phyloP scores from a whole-genome alignment of 2,888 invertebrate species.

The Anoncus sp. region DNA sequence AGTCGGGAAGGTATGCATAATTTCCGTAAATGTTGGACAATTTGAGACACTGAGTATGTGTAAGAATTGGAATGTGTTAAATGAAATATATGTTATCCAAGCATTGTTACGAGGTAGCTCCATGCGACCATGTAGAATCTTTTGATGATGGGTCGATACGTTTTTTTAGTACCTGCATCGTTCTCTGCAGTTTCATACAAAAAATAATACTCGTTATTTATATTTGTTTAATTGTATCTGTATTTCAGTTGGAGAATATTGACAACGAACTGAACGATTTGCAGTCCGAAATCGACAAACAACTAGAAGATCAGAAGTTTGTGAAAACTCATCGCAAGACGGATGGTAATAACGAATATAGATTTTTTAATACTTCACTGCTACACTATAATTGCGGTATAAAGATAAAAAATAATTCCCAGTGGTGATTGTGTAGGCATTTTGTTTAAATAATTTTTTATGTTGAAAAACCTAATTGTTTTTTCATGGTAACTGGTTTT shows the following conservation, averaged over 20 bases:
- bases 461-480: not conserved
- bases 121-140: too few species aligned
- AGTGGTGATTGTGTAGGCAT: not conserved
- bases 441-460: not conserved
- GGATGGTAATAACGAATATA: constrained; percentile 83
- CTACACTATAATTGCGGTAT: not conserved
- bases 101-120: too few species aligned
- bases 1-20: too few species aligned
- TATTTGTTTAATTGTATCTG: not conserved
- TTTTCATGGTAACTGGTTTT: too few species aligned
- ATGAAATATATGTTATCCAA: too few species aligned
- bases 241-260: constrained; percentile 80
- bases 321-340: constrained; percentile 78
- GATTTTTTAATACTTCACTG: not conserved
- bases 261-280: constrained; percentile 88
- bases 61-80: too few species aligned
- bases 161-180: not conserved
- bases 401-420: not conserved
- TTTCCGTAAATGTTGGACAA: too few species aligned
- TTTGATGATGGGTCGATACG: too few species aligned
- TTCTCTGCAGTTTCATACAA: not conserved
- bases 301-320: constrained; percentile 86
- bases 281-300: constrained; percentile 94
- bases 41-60: too few species aligned
- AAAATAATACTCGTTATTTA: too few species aligned